These are phyloP conservation scores for Orbicella faveolata DNA, from an alignment of 64 coral and sea anemone genomes.

Conservation along the genomic window DNA sequence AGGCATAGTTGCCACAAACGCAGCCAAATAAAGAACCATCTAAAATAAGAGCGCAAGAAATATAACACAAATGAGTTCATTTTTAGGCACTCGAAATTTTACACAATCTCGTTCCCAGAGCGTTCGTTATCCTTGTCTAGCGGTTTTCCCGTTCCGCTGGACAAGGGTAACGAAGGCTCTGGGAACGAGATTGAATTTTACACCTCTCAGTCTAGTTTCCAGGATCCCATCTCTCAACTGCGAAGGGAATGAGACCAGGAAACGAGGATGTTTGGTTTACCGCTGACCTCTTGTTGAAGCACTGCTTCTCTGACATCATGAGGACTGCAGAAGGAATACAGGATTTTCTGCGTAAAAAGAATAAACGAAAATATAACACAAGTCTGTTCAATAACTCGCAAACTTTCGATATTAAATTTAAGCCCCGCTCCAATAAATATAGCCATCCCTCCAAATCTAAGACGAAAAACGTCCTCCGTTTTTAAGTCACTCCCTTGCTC, in stretches of 20 bases:
- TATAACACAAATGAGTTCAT: background rate
- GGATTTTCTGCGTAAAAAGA: constrained; percentile 71
- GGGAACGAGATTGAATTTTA: too few species aligned
- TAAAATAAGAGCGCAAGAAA: background rate
- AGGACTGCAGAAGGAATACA: constrained; percentile 93
- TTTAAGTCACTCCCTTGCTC: too few species aligned
- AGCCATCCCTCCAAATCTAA: background rate
- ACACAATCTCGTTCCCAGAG: too few species aligned
- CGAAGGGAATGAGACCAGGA: background rate
- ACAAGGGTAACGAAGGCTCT: too few species aligned
- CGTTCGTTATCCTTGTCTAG: too few species aligned
- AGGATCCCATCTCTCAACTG: background rate
- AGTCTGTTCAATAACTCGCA: background rate
- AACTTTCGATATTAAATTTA: background rate
- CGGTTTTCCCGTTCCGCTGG: too few species aligned
- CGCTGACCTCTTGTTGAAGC: constrained; percentile 84
- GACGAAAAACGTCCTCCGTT: too few species aligned
- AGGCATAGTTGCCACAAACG: constrained; percentile 84
- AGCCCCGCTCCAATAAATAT: background rate
- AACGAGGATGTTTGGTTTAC: background rate
- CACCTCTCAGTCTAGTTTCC: background rate
- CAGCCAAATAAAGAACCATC: constrained; percentile 95
- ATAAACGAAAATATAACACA: background rate
- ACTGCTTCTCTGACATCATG: constrained; percentile 97
- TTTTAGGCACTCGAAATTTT: too few species aligned